phyloP scores from a whole-genome alignment of 2,888 invertebrate species.

The Iselma pallidipennis region DNA sequence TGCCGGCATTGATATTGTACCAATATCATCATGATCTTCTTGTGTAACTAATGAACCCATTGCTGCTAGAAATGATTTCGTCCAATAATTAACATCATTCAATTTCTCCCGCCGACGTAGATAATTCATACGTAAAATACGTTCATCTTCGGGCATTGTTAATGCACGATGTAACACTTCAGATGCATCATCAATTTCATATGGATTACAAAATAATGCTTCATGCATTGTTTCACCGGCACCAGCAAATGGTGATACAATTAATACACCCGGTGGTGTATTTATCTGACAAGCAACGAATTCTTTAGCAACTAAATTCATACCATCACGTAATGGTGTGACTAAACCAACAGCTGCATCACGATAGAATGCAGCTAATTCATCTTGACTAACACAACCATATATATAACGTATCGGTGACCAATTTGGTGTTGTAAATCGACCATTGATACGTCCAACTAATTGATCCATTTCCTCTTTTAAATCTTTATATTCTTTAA shows the following conservation, averaged over 20 bases:
- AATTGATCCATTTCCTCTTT: slow-evolving; percentile 91
- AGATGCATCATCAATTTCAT: slow-evolving; percentile 85
- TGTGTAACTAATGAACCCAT: slow-evolving; percentile 77
- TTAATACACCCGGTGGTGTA: slow-evolving; percentile 78
- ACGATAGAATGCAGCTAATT: slow-evolving; percentile 83
- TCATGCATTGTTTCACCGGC: slow-evolving; percentile 95
- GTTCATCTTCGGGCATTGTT: slow-evolving; percentile 89
- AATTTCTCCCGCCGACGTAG: slow-evolving; percentile 77
- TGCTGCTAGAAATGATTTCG: slow-evolving; percentile 83
- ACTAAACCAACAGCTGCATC: slow-evolving; percentile 87
- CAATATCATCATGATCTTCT: slow-evolving; percentile 79
- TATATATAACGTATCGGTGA: slow-evolving; percentile 86
- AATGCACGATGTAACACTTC: slow-evolving; percentile 86
- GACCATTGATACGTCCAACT: slow-evolving; percentile 85
- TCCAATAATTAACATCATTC: slow-evolving; percentile 88
- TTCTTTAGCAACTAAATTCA: slow-evolving; percentile 92
- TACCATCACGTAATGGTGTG: slow-evolving; percentile 85
- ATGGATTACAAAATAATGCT: slow-evolving; percentile 86
- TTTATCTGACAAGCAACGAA: slow-evolving; percentile 92
- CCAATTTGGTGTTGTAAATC: slow-evolving; percentile 90
- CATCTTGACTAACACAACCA: slow-evolving; percentile 85
- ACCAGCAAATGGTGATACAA: slow-evolving; percentile 89
- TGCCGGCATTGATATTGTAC: slow-evolving; percentile 84
- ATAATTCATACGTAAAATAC: slow-evolving; percentile 84
- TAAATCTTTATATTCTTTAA: slow-evolving; percentile 86